Conservation (phyloP, 2,797 vertebrate species). For the Pangasius larnaudii region DNA sequence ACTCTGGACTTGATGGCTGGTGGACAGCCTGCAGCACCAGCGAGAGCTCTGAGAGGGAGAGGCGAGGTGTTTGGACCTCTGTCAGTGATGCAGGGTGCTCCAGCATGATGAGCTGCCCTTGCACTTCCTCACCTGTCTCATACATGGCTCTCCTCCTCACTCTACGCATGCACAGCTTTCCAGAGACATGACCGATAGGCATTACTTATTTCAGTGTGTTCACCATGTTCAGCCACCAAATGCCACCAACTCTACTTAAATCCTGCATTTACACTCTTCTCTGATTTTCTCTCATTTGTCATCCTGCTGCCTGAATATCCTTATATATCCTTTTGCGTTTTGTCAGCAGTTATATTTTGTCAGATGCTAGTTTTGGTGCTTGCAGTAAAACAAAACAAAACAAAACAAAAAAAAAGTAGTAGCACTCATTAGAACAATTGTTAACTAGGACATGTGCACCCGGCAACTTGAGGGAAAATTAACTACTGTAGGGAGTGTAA, state of each 20-base stretch:
- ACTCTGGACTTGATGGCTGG: constrained; percentile 62
- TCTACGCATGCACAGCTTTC: constrained; percentile 53
- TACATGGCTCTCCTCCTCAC: constrained; percentile 66
- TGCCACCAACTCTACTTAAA: constrained; percentile 37
- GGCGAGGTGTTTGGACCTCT: constrained; percentile 36
- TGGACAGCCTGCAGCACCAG: constrained; percentile 65
- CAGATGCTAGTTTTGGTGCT: constrained; percentile 75
- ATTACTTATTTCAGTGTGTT: constrained; percentile 32
- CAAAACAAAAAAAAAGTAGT: constrained; percentile 13
- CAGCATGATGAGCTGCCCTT: constrained; percentile 31
- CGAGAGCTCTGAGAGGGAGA: constrained; percentile 21
- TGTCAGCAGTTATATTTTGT: constrained; percentile 54
- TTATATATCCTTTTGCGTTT: constrained; percentile 38
- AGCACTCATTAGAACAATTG: constrained; percentile 39
- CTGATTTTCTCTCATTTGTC: constrained; percentile 17
- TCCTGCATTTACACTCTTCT: constrained; percentile 36
- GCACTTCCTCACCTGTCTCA: constrained; percentile 26
- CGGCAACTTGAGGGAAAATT: constrained; percentile 25
- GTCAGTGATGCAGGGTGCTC: constrained; percentile 22
- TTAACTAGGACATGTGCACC: constrained; percentile 18
- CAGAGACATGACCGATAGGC: constrained; percentile 26
- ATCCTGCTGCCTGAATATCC: constrained; percentile 47
- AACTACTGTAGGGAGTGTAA: constrained; percentile 42
- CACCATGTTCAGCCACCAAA: constrained; percentile 37
- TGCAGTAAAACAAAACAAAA: constrained; percentile 37